A percentile compares a stretch with the other conserved stretches of the same genome.
Evolutionary conservation across 1,140 invertebrate species (phyloP).

Genomic region (Drosophila subobscura): DNA sequence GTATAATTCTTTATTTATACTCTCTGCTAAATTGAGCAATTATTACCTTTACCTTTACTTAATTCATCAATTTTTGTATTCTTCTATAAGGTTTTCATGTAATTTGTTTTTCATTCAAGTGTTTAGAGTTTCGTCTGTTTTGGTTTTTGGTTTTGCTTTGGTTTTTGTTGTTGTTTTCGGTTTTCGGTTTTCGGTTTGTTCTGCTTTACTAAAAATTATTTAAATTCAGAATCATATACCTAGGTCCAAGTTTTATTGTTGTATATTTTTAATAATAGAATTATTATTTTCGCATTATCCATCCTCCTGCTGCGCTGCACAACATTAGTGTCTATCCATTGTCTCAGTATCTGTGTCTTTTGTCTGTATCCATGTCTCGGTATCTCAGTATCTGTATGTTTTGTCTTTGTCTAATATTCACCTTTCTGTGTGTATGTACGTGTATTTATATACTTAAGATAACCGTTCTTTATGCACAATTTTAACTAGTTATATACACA

Average conservation of each 20-base stretch:
- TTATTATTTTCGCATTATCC: constrained; percentile 65
- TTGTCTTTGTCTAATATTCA: constrained; percentile 59
- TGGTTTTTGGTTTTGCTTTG: constrained; percentile 38
- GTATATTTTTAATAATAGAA: constrained; percentile 72
- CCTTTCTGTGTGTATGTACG: constrained; percentile 48
- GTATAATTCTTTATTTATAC: constrained; percentile 82
- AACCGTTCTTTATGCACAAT: constrained; percentile 62
- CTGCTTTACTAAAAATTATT: constrained; percentile 77
- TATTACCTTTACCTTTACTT: constrained; percentile 57
- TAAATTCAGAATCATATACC: constrained; percentile 81
- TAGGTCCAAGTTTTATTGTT: constrained; percentile 77
- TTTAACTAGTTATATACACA: constrained; percentile 82
- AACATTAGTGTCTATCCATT: constrained; percentile 36
- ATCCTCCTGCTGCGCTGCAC: constrained; percentile 11
- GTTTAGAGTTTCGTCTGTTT: constrained; percentile 52
- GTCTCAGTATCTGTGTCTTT: constrained; percentile 16
- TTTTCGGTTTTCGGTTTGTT: constrained; percentile 33
- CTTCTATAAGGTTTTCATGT: constrained; percentile 58
- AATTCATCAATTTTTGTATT: constrained; percentile 76
- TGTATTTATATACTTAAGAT: constrained; percentile 66
- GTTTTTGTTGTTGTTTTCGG: constrained; percentile 25
- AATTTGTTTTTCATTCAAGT: constrained; percentile 65
- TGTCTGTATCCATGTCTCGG: constrained; percentile 29
- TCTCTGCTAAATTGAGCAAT: constrained; percentile 82
- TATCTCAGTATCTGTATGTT: constrained; percentile 28